Base-by-base conservation (phyloP, 1,140 invertebrate species). In the Drosophila virilis region DNA sequence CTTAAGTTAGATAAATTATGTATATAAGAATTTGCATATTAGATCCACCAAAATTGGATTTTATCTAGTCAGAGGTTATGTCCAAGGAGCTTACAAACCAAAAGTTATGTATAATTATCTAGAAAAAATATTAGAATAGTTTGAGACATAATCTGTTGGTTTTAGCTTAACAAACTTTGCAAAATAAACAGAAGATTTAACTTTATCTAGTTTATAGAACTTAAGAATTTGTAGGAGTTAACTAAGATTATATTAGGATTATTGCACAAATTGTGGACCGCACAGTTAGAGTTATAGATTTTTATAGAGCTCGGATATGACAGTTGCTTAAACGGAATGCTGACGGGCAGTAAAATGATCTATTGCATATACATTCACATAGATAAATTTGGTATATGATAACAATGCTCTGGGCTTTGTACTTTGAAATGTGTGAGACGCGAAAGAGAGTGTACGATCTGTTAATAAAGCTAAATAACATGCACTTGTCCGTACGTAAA, bases 401-500 rank as follows among this genome's bases (percentile, higher is more conserved):
- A 45, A 72, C 64, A 79, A 82, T 81, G 77, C 78, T 85, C 54
- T 68, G 65, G 57, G 77, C 48, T 85, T 85, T 82, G 67, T 76
- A 85, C 67, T 86, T 75, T 54, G 64, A 77, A 78, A 76, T 74
- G 60, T 76, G 52, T 65, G 61, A 74, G 58, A 61, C 58, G 59
- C 57, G 58, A 65, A 80, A 17, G 42, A 35, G 32, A 46, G 9
- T 12, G 66, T 58, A 70, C 66, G 50, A 35, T 66, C 76, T 65
- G 74, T 69, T 50, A 69, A 82, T 86, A 88, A 86, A 86, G 83
- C 82, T 79, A 51, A 70, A 70, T 55, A 67, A 73, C 74, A 64
- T 77, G 64, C 58, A 76, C 71, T 73, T 68, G 48, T 69, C 46
- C 55, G 59, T 82, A 64, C 28, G 43, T 75, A 69, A 72, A 59